phyloP scores from a whole-genome alignment of 1,140 invertebrate genomes.

The Pogonomyrmex barbatus region DNA sequence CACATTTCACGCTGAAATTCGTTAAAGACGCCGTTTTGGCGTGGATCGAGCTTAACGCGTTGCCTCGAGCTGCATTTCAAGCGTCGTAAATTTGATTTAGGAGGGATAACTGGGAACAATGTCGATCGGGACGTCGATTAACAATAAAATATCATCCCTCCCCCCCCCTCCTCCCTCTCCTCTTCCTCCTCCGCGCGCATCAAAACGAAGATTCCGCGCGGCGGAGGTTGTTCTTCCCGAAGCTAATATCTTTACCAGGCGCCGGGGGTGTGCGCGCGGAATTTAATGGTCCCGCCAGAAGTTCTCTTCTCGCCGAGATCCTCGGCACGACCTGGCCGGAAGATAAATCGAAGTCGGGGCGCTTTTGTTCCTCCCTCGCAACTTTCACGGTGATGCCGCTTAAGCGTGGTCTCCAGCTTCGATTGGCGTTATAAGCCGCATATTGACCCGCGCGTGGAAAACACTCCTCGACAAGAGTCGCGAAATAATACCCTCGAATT shows the following conservation, averaged over 20 bases:
- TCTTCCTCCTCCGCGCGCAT: slow-evolving; percentile 14
- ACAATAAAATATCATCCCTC: slow-evolving; percentile 55
- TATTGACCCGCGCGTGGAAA: slow-evolving; percentile 33
- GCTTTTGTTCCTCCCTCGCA: slow-evolving; percentile 60
- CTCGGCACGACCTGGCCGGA: slow-evolving; percentile 52
- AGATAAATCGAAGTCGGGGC: slow-evolving; percentile 68
- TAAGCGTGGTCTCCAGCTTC: slow-evolving; percentile 17
- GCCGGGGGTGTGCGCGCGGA: slow-evolving; percentile 6
- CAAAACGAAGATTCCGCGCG: slow-evolving; percentile 49
- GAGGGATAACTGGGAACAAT: slow-evolving; percentile 36
- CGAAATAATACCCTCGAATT: slow-evolving; percentile 7
- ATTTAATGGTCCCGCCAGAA: slow-evolving; percentile 69
- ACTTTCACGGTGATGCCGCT: slow-evolving; percentile 45
- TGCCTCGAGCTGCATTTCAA: slow-evolving; percentile 23
- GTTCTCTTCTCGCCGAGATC: slow-evolving; percentile 63
- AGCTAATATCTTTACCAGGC: slow-evolving; percentile 49
- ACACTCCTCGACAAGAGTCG: slow-evolving; percentile 15
- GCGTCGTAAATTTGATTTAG: slow-evolving; percentile 60
- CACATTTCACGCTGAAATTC: slow-evolving; percentile 19
- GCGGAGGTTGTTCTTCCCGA: slow-evolving; percentile 20
- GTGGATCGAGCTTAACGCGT: slow-evolving; percentile 11
- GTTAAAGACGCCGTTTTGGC: background rate
- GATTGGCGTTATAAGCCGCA: slow-evolving; percentile 37
- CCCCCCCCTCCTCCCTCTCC: background rate
- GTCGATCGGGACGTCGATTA: slow-evolving; percentile 45